phyloP scores from a whole-genome alignment of 2,113 vertebrate genomes.

The Cynoglossus semilaevis region DNA sequence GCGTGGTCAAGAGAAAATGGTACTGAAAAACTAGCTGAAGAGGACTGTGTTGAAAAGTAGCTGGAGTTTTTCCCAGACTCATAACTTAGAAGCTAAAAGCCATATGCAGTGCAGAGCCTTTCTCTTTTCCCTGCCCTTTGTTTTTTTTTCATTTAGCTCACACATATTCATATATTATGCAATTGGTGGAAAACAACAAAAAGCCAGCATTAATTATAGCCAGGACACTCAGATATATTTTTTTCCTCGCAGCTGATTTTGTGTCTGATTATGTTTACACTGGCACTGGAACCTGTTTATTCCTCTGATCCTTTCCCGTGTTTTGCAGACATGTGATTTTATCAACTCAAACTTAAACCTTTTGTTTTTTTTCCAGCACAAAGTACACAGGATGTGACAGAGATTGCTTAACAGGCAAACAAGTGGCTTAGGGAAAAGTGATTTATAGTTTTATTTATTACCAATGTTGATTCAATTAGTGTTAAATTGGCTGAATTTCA shows the following conservation, averaged over 20 bases:
- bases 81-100: slow-evolving; percentile 43
- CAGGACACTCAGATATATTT: slow-evolving; percentile 47
- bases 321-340: slow-evolving; percentile 12
- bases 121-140: slow-evolving; percentile 34
- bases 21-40: slow-evolving; percentile 31
- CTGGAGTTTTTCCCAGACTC: slow-evolving; percentile 21
- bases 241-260: slow-evolving; percentile 44
- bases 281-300: slow-evolving; percentile 28
- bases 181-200: not conserved
- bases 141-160: slow-evolving; percentile 46
- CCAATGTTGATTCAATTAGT: slow-evolving; percentile 27
- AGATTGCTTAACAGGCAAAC: slow-evolving; percentile 1
- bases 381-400: not conserved
- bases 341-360: slow-evolving; percentile 18
- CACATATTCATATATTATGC: slow-evolving; percentile 36
- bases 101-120: slow-evolving; percentile 29
- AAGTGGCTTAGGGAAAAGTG: not conserved
- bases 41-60: slow-evolving; percentile 20
- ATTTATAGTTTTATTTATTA: slow-evolving; percentile 2
- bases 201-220: slow-evolving; percentile 28
- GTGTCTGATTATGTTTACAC: slow-evolving; percentile 53
- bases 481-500: slow-evolving; percentile 39
- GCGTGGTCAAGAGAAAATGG: slow-evolving; percentile 21
- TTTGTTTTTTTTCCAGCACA: not conserved
- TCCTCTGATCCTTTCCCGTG: slow-evolving; percentile 35